Evolutionary conservation across 2,113 vertebrate species (phyloP).

Genomic region (Progne subis): DNA sequence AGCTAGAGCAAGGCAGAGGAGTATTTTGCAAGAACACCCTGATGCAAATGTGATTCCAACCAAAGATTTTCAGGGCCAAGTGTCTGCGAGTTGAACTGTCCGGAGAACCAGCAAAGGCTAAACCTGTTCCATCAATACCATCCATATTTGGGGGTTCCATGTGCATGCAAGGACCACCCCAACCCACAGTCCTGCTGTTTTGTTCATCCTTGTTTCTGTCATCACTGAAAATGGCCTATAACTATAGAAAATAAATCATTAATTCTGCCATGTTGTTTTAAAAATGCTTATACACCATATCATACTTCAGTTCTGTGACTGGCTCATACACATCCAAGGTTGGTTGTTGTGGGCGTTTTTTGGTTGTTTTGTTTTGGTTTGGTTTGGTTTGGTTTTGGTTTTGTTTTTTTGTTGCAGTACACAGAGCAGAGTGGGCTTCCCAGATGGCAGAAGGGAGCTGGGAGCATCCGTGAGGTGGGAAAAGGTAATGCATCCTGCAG

Average conservation of each 20-base stretch:
- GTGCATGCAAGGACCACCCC: neutral
- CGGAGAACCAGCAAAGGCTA: fast-evolving
- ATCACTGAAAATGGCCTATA: neutral
- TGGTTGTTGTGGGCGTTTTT: too few species aligned
- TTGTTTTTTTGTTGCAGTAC: neutral
- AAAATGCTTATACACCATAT: neutral
- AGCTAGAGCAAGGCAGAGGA: neutral
- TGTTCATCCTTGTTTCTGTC: neutral
- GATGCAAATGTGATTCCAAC: neutral
- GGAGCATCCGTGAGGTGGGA: neutral
- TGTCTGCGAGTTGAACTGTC: neutral
- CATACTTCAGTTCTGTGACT: neutral
- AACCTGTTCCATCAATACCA: fast-evolving
- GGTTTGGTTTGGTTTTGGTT: too few species aligned
- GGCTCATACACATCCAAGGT: neutral
- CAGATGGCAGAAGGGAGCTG: neutral
- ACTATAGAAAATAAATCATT: neutral
- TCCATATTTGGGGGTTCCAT: neutral
- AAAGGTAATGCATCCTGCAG: neutral
- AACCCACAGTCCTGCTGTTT: neutral
- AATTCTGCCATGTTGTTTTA: neutral
- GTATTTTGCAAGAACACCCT: neutral
- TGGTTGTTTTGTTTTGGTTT: too few species aligned
- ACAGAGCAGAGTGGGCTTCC: neutral
- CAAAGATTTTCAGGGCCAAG: neutral